Evolutionary conservation across 2,113 vertebrate species (phyloP), one percentile per base, ranked within the genome.

Genomic region (Artemisiospiza belli): DNA sequence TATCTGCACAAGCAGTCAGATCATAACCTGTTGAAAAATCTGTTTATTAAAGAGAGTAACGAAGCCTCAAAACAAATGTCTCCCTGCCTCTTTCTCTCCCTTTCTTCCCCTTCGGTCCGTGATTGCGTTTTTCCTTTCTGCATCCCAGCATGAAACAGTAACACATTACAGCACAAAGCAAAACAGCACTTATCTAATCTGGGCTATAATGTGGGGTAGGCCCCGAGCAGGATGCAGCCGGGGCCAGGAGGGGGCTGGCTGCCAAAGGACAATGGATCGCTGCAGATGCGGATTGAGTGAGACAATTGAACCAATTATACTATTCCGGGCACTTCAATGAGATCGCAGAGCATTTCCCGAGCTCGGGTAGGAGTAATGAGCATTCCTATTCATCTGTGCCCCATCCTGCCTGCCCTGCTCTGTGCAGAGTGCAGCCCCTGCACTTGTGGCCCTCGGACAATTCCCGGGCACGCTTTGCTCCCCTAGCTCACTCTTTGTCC

Each of bases 231-330:
- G 62, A 66, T 41, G 74, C 74, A n/a, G 11, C 67, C 44, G 27
- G 35, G 57, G n/a, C 49, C 47, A 0, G 64, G 76, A 83, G 87
- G 16, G 70, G 80, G 80, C 69, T 33, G 93, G 12, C 76, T 75
- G 90, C 11, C 2, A 14, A 79, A 76, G 92, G 92, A 91, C 94
- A 93, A 83, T 81, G 73, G 80, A 67, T 93, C 18, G 68, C 86
- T 31, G 90, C 86, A 90, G 84, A 87, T 93, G 85, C 6, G 74
- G 87, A 51, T 61, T 59, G 91, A 77, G 84, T 85, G 90, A 87
- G 92, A 92, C 87, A 94, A 46, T 87, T 68, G 89, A 95, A 95
- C 46, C 91, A 92, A 87, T 96, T 94, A 83, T 43, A 46, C 47
- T 43, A 8, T 92, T 83, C 79, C 5, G 1, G 73, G 89, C 80